phyloP scores from a whole-genome alignment of 2,113 vertebrate species.

The Variabilichromis moorii region DNA sequence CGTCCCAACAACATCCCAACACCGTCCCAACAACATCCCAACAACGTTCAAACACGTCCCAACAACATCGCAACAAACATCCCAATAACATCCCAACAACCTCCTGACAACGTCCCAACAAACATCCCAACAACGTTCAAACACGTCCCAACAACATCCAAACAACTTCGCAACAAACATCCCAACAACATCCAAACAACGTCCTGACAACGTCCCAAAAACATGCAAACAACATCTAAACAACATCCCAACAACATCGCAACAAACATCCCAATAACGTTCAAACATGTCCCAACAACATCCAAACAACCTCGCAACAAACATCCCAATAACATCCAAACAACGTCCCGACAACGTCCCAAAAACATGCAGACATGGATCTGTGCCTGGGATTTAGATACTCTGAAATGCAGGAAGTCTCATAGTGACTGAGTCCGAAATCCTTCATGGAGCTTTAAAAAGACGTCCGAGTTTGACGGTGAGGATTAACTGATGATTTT shows the following conservation, averaged over 20 bases:
- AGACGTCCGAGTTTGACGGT: background rate
- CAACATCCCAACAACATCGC: fast-evolving
- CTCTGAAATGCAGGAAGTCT: background rate
- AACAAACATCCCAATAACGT: fast-evolving
- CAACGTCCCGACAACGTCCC: fast-evolving
- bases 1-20: fast-evolving
- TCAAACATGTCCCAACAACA: fast-evolving
- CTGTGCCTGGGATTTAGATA: background rate
- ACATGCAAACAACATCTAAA: fast-evolving
- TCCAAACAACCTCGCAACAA: fast-evolving
- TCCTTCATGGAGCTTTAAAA: background rate
- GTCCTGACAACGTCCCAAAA: fast-evolving
- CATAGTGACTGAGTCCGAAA: background rate
- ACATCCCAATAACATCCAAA: fast-evolving
- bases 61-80: fast-evolving
- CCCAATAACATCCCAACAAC: fast-evolving
- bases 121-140: fast-evolving
- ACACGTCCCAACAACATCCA: fast-evolving
- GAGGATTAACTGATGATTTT: background rate
- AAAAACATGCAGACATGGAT: background rate
- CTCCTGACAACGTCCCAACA: fast-evolving
- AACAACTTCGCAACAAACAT: no score
- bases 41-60: fast-evolving
- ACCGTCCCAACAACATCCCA: fast-evolving
- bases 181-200: fast-evolving